These are phyloP conservation scores for Florisuga fusca DNA, from an alignment of 2,797 vertebrate genomes.

Conservation along the genomic window DNA sequence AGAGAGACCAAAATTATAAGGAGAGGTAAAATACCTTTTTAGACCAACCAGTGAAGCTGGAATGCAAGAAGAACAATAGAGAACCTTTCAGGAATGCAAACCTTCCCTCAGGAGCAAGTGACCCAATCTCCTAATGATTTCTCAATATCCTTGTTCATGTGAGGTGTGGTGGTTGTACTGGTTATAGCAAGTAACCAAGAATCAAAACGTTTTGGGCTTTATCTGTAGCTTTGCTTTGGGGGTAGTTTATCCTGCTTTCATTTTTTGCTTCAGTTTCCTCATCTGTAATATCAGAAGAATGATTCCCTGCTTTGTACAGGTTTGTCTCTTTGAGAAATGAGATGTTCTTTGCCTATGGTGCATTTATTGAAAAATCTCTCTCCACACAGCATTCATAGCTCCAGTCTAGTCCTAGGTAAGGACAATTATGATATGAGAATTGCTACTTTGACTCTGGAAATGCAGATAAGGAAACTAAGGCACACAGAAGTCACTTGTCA, in stretches of 20 bases:
- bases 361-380: neutral
- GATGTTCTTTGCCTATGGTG: neutral
- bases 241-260: neutral
- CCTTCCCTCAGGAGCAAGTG: neutral
- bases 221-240: neutral
- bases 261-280: neutral
- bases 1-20: neutral
- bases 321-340: neutral
- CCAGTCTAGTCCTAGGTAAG: neutral
- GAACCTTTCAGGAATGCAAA: neutral
- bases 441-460: neutral
- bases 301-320: neutral
- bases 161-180: accelerated
- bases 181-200: neutral
- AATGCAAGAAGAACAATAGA: neutral
- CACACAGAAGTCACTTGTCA: neutral
- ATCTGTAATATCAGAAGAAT: neutral
- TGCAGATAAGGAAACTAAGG: slow-evolving; percentile 6
- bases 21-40: neutral
- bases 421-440: neutral
- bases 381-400: neutral
- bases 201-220: neutral
- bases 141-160: neutral
- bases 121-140: neutral
- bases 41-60: neutral